phyloP scores from a whole-genome alignment of 2,888 invertebrate genomes.

The Spodoptera littoralis region DNA sequence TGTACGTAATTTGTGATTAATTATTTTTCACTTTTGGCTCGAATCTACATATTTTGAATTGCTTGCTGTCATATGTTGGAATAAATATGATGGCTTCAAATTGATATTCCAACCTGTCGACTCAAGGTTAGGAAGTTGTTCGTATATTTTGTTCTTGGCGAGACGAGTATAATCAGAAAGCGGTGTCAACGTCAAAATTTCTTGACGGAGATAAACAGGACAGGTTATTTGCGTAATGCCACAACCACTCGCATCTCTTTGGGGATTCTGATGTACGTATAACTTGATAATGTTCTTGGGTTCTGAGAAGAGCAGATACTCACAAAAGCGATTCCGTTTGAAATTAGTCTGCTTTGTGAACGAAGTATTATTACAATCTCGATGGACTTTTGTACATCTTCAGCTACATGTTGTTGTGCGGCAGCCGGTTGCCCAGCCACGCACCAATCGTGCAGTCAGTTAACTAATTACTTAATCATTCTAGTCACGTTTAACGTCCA shows the following conservation, averaged over 20 bases:
- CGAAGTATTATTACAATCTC: too few relatives aligned
- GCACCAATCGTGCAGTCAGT: constrained; percentile 21
- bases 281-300: constrained; percentile 9
- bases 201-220: constrained; percentile 21
- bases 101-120: constrained; percentile 30
- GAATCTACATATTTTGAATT: constrained; percentile 24
- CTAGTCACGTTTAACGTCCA: not conserved
- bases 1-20: constrained; percentile 10
- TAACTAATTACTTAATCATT: too few relatives aligned
- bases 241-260: constrained; percentile 11
- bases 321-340: not conserved
- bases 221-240: constrained; percentile 30
- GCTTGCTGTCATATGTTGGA: constrained; percentile 17
- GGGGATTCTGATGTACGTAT: constrained; percentile 25
- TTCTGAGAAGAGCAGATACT: not conserved
- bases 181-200: constrained; percentile 36
- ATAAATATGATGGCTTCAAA: constrained; percentile 29
- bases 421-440: too few relatives aligned
- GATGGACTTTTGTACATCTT: not conserved
- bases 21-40: constrained; percentile 10
- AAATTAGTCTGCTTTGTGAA: constrained; percentile 6
- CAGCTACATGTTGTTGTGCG: too few relatives aligned
- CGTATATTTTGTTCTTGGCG: constrained; percentile 30
- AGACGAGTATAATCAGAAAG: constrained; percentile 30
- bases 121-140: constrained; percentile 9